phyloP scores from a whole-genome alignment of 2,888 invertebrate species.

The Hypsopygia costalis region DNA sequence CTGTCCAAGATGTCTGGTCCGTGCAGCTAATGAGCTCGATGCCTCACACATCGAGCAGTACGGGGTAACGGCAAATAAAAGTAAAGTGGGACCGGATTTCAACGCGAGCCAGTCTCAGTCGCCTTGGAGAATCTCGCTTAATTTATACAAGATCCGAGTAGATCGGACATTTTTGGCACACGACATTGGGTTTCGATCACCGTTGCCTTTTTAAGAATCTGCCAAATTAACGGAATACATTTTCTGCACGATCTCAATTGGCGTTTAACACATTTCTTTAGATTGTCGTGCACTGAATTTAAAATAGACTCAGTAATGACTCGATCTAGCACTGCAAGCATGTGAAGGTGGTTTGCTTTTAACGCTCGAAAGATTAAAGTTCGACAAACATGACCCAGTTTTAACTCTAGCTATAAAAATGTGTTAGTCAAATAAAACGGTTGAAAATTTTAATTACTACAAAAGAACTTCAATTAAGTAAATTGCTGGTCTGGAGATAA shows the following conservation, averaged over 20 bases:
- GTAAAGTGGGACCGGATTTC: constrained; percentile 47
- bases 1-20: constrained; percentile 22
- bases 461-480: not conserved
- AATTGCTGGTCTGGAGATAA: not conserved
- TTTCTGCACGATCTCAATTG: constrained; percentile 18
- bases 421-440: too few species aligned
- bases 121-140: constrained; percentile 48
- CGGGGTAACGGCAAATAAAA: constrained; percentile 33
- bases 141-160: constrained; percentile 39
- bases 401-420: not conserved
- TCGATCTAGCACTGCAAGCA: not conserved
- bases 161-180: constrained; percentile 53
- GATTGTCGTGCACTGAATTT: constrained; percentile 7
- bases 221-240: constrained; percentile 30
- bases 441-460: too few species aligned
- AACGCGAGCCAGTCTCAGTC: constrained; percentile 39
- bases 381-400: constrained; percentile 3
- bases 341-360: constrained; percentile 8
- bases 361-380: constrained; percentile 4
- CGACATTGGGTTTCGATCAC: constrained; percentile 40
- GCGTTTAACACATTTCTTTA: not conserved
- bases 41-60: constrained; percentile 27
- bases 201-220: constrained; percentile 41
- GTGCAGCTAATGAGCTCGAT: constrained; percentile 29
- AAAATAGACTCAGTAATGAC: not conserved